Conservation (phyloP, 2,797 vertebrate genomes). For the Malurus leucopterus region DNA sequence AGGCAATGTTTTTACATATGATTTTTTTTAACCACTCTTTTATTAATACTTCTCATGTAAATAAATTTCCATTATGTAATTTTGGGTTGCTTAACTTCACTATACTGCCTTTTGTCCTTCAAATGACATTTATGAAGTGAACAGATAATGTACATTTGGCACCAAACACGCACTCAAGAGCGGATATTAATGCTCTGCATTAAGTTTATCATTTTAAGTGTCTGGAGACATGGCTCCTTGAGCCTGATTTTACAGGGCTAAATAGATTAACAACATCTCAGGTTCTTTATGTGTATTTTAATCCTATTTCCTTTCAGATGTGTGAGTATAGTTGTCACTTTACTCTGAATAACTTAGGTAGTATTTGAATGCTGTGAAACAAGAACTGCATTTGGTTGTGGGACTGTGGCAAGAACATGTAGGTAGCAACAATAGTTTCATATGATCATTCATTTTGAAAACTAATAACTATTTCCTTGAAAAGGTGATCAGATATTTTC, state of each 20-base stretch:
- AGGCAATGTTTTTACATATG: rapidly evolving
- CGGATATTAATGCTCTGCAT: not conserved
- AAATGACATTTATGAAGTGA: not conserved
- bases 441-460: not conserved
- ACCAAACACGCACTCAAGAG: not conserved
- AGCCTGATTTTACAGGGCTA: not conserved
- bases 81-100: not conserved
- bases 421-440: not conserved
- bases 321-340: not conserved
- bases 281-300: not conserved
- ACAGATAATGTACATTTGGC: not conserved
- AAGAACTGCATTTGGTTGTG: not conserved
- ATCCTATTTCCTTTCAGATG: not conserved
- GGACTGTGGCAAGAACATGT: not conserved
- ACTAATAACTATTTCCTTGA: not conserved
- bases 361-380: not conserved
- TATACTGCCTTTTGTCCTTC: not conserved
- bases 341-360: not conserved
- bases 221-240: not conserved
- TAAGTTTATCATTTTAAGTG: not conserved
- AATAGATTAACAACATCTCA: not conserved
- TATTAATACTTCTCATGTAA: not conserved
- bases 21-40: not conserved
- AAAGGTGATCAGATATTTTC: not conserved
- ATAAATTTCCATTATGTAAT: not conserved